Percentiles rank a stretch among this genome's conserved stretches.
Evolutionary conservation across 2,797 vertebrate species (phyloP).

Genomic region (Melanotaenia nigrans): DNA sequence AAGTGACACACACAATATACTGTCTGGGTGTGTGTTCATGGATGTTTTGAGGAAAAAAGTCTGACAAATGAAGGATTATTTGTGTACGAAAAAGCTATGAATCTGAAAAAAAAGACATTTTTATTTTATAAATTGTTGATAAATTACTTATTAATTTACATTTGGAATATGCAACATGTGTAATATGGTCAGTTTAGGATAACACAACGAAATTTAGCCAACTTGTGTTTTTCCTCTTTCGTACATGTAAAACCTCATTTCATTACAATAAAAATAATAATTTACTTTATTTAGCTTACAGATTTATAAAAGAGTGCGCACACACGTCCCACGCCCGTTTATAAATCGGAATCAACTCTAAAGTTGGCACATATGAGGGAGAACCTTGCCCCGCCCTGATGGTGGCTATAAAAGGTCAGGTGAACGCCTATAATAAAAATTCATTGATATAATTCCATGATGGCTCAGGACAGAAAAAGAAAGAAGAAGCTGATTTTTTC

Average conservation of each 20-base stretch:
- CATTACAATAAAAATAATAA: not conserved
- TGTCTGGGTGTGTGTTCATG: conserved; percentile 19
- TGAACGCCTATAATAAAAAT: too few species aligned
- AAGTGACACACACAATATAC: conserved; percentile 29
- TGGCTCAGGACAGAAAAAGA: too few species aligned
- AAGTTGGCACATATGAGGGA: too few species aligned
- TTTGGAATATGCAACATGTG: not conserved
- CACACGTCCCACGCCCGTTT: too few species aligned
- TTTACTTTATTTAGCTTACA: too few species aligned
- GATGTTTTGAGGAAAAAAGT: conserved; percentile 9
- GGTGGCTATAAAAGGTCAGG: too few species aligned
- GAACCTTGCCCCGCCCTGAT: too few species aligned
- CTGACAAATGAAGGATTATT: conserved; percentile 1
- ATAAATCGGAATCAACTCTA: too few species aligned
- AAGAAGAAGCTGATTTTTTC: too few species aligned
- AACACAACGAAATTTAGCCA: not conserved
- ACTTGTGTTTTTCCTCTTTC: not conserved
- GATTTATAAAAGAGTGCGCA: too few species aligned
- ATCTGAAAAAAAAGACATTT: not conserved
- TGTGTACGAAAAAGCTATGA: not conserved
- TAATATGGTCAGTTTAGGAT: not conserved
- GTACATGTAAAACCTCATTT: not conserved
- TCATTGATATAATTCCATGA: too few species aligned
- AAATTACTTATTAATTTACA: not conserved
- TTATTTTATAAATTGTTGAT: too few species aligned